Base-by-base conservation (phyloP, 1,140 invertebrate species). In the Rhopalosiphum maidis region DNA sequence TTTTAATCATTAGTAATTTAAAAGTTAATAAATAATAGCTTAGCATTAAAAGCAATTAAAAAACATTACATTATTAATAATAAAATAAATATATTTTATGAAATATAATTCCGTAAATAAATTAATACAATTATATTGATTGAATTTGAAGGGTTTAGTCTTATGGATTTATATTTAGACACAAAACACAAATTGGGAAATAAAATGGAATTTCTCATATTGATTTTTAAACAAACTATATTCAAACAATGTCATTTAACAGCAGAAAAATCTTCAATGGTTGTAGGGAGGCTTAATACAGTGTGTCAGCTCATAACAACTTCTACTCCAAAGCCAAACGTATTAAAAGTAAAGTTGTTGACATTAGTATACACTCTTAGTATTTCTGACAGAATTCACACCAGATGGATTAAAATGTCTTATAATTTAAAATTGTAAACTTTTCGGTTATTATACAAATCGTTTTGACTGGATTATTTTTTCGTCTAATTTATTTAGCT, bases 311-410 rank as follows among this genome's bases (percentile, higher is more conserved):
- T 51, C 87, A 54, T 88, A 88, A 51, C 30, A 88, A 88, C 41
- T 51, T 88, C 21, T 35, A 88, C 46, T n/a, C 46, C 8, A 51
- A 88, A 88, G n/a, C 51, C 87, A 21, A 23, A 35, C 87, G n/a
- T 90, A 41, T 55, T 60, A 90, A 37, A 90, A 55, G 88, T 60
- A 90, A 88, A 88, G 87, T 88, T 88, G 87, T 88, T 54, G 87
- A 88, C 87, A 88, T 35, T 51, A 88, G 87, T 88, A n/a, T 48
- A 54, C 46, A 54, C 48, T 88, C 51, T 51, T 51, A 88, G 87
- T 88, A 88, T 88, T 35, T 88, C 30, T 88, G n/a, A 88, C 48
- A 54, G 21, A 88, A n/a, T 54, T 88, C n/a, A 88, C 18, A 35
- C n/a, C n/a, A 51, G 48, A 88, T 88, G 87, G n/a, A 88, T 88